phyloP scores from a whole-genome alignment of 2,797 vertebrate species.

The Euphonia xanthogaster region DNA sequence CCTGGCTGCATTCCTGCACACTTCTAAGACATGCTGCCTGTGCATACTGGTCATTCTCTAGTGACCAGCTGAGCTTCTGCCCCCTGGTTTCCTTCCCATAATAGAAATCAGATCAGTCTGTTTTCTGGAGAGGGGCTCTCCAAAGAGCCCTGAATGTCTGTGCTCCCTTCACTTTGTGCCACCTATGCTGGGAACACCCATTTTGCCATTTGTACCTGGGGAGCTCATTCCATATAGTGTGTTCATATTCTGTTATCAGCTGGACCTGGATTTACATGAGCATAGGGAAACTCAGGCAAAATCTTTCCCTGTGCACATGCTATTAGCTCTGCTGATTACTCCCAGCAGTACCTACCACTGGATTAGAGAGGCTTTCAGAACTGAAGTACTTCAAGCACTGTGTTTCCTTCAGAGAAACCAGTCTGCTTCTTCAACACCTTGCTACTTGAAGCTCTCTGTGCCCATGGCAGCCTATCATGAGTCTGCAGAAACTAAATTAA shows the following conservation, averaged over 20 bases:
- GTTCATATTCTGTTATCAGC: not conserved
- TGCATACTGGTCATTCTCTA: not conserved
- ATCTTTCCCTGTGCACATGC: not conserved
- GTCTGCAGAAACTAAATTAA: not conserved
- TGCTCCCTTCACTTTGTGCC: not conserved
- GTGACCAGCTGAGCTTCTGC: not conserved
- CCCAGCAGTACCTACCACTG: conserved; percentile 2
- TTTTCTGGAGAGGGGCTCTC: not conserved
- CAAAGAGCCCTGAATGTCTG: not conserved
- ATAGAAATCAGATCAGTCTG: not conserved
- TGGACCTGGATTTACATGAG: not conserved
- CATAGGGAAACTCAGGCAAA: not conserved
- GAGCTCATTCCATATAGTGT: not conserved
- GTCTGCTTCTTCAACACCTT: conserved; percentile 1
- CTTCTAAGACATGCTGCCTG: not conserved
- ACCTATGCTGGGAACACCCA: not conserved
- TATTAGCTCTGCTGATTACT: conserved; percentile 25
- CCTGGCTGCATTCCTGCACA: not conserved
- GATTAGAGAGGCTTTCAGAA: conserved; percentile 34
- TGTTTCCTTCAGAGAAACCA: conserved; percentile 8
- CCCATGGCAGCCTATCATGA: not conserved
- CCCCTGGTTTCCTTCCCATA: not conserved
- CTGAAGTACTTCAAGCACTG: conserved; percentile 41
- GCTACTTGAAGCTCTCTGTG: conserved; percentile 13
- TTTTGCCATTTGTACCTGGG: not conserved